phyloP scores from a whole-genome alignment of 2,113 vertebrate species.

The Colossoma macropomum region DNA sequence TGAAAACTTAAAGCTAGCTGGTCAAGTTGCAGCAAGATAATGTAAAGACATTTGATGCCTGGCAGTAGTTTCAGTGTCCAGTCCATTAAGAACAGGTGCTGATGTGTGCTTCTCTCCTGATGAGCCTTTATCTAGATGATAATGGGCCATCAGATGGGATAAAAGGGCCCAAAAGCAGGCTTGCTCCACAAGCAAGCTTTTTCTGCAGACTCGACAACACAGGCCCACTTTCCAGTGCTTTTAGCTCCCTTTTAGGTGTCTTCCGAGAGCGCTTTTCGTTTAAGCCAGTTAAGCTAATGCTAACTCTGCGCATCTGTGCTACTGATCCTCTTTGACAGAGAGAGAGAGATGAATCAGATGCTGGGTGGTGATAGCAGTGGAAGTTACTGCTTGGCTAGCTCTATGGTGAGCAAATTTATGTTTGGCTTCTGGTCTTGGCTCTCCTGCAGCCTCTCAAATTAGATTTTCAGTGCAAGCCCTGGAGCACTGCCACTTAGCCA shows the following conservation, averaged over 20 bases:
- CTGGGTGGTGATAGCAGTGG: conserved; percentile 35
- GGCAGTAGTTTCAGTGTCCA: conserved; percentile 44
- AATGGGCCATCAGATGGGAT: conserved; percentile 47
- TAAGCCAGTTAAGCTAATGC: conserved; percentile 53
- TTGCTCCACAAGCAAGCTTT: conserved; percentile 47
- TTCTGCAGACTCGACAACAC: conserved; percentile 50
- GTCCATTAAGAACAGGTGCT: conserved; percentile 53
- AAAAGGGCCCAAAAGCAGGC: conserved; percentile 28
- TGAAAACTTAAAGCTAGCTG: background rate
- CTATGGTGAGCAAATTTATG: conserved; percentile 58
- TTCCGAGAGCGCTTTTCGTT: conserved; percentile 53
- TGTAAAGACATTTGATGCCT: conserved; percentile 37
- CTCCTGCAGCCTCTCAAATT: conserved; percentile 50
- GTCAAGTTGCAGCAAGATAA: conserved; percentile 46
- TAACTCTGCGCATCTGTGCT: conserved; percentile 46
- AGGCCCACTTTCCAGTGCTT: conserved; percentile 35
- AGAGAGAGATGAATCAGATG: conserved; percentile 39
- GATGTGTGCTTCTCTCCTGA: conserved; percentile 48
- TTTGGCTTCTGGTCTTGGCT: conserved; percentile 56
- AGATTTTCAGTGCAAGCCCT: conserved; percentile 54
- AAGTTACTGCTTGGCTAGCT: conserved; percentile 52
- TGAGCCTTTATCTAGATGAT: conserved; percentile 53
- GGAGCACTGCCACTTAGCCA: conserved; percentile 60
- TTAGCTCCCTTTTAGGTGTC: conserved; percentile 53
- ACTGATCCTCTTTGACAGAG: conserved; percentile 42